These are phyloP conservation scores for Alosa sapidissima DNA, from an alignment of 2,797 vertebrate species.

Conservation along the genomic window DNA sequence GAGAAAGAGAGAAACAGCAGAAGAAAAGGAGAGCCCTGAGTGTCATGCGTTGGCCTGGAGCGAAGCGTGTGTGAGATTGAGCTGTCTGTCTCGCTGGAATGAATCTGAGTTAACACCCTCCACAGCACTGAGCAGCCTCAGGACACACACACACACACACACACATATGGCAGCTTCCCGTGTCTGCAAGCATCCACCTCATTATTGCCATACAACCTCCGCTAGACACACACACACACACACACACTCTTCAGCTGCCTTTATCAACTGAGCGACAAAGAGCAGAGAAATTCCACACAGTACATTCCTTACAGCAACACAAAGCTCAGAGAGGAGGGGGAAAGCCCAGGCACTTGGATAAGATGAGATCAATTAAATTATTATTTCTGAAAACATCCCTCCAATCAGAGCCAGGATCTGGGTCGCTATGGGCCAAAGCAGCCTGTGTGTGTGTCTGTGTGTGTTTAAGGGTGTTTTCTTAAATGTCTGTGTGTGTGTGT, in stretches of 20 bases:
- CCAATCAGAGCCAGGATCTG: background rate
- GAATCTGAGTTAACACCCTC: constrained; percentile 82
- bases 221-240: constrained; percentile 15
- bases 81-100: constrained; percentile 84
- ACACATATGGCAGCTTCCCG: constrained; percentile 1
- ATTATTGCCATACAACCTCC: constrained; percentile 3
- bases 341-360: constrained; percentile 1
- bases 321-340: background rate
- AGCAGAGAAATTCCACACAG: constrained; percentile 10
- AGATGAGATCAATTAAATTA: constrained; percentile 38
- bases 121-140: constrained; percentile 67
- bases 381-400: constrained; percentile 39
- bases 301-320: background rate
- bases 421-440: background rate
- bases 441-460: background rate
- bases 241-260: constrained; percentile 6
- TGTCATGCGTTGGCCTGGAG: constrained; percentile 72
- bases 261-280: background rate
- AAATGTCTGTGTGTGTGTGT: background rate
- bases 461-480: background rate
- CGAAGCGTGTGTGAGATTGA: constrained; percentile 81
- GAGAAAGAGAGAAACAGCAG: constrained; percentile 36
- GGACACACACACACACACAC: constrained; percentile 66
- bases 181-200: background rate
- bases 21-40: constrained; percentile 66